A percentile compares a stretch with the other conserved stretches of the same genome.
These are phyloP conservation scores for Rhinoraja longicauda DNA, from an alignment of 2,797 vertebrate species.

Conservation along the genomic window DNA sequence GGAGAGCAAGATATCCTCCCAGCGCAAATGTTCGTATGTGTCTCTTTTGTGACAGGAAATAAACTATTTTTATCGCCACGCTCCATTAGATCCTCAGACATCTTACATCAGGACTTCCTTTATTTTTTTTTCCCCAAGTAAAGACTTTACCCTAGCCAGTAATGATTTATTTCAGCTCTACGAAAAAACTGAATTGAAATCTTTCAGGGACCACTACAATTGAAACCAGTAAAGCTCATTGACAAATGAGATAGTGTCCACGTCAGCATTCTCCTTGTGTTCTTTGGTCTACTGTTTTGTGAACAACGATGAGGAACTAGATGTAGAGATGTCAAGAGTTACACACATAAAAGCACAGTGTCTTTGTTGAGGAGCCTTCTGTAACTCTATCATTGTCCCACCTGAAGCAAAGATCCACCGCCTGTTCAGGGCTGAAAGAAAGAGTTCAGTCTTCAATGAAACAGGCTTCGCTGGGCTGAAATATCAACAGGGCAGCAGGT, in stretches of 20 bases:
- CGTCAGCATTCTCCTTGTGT: conserved; percentile 71
- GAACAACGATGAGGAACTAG: conserved; percentile 79
- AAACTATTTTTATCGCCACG: conserved; percentile 46
- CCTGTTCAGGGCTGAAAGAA: conserved; percentile 56
- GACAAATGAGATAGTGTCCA: conserved; percentile 55
- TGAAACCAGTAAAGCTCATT: conserved; percentile 48
- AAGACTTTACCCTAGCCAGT: conserved; percentile 46
- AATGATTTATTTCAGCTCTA: conserved; percentile 49
- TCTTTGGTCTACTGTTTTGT: conserved; percentile 96
- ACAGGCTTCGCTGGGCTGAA: conserved; percentile 40
- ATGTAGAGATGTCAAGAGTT: conserved; percentile 75
- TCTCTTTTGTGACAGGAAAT: conserved; percentile 47
- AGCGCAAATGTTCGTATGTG: conserved; percentile 57
- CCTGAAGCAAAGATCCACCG: conserved; percentile 47
- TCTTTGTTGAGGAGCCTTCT: conserved; percentile 49
- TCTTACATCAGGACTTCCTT: conserved; percentile 47
- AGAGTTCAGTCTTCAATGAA: conserved; percentile 57
- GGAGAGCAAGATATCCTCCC: conserved; percentile 45
- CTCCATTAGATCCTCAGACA: conserved; percentile 47
- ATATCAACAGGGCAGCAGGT: conserved; percentile 52
- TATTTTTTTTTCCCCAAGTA: conserved; percentile 44
- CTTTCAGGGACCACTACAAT: conserved; percentile 47
- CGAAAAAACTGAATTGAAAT: conserved; percentile 50
- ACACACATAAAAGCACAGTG: conserved; percentile 64
- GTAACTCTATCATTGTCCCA: conserved; percentile 46